Base-by-base conservation (phyloP, 2,113 vertebrate genomes). In the Callithrix jacchus region DNA sequence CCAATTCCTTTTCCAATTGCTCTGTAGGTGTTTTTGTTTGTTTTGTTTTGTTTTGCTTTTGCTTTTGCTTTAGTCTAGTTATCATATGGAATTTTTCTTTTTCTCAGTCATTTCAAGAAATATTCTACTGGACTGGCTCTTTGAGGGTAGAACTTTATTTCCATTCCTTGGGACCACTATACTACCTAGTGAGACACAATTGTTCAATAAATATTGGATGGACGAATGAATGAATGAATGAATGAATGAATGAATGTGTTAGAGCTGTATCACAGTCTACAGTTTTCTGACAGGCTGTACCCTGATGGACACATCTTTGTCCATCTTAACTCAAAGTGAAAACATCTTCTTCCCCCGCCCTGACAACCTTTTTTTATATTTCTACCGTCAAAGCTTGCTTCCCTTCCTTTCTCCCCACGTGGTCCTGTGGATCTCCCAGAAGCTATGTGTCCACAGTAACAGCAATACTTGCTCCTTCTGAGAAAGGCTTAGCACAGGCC, bases 391-490 rank as follows among this genome's bases (percentile, higher is more conserved):
- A 45, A 40, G 21, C 52, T 18, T 40, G 4, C 35, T 37, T 87
- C 7, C 8, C 30, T n/a, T n/a, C 52, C 10, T 14, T 49, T 89
- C 37, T 66, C 17, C 10, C 42, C 3, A 5, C 0, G 0, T 47
- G 21, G 18, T 14, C 61, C 42, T 14, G 7, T 18, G 49, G 45
- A 27, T 11, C 37, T 13, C 18, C 40, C 68, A 35, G 37, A 92
- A 45, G 21, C 13, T 30, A 25, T 18, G 11, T 11, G 11, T 49
- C 16, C 35, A 37, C 54, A 17, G 3, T 0, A 8, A 4, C 54
- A 54, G n/a, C 27, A 20, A 61, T 10, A 6, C 14, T 37, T 79
- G 6, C 7, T 21, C 27, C 52, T 82, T 77, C 52, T 49, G 11
- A 83, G 89, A 79, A 85, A 85, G 1, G 0, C 37, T 92, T 32